Percentiles rank a stretch among this genome's conserved stretches.
Evolutionary conservation across 2,888 invertebrate genomes (phyloP).

Genomic region (Philopedon plagiatum): DNA sequence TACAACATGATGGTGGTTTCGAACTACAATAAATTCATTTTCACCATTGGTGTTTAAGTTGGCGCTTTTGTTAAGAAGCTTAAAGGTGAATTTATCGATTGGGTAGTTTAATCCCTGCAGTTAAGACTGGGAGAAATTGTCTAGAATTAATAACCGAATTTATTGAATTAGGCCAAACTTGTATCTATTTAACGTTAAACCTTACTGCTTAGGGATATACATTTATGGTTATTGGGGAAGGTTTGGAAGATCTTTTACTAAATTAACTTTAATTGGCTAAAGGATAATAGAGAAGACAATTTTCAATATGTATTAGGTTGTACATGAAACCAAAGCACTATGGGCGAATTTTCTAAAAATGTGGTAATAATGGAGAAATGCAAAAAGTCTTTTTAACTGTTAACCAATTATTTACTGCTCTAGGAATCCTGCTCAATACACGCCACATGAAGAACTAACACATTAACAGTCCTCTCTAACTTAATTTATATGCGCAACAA

Average conservation of each 20-base stretch:
- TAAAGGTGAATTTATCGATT: constrained; percentile 38
- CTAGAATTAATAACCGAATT: constrained; percentile 14
- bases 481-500: too few relatives aligned
- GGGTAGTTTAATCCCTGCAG: constrained; percentile 29
- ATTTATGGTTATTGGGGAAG: background rate
- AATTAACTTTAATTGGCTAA: background rate
- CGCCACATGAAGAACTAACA: too few relatives aligned
- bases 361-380: too few relatives aligned
- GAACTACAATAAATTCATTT: constrained; percentile 33
- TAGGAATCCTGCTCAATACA: too few relatives aligned
- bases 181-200: constrained; percentile 12
- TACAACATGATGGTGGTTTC: background rate
- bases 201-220: constrained; percentile 11
- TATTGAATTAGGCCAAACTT: constrained; percentile 12
- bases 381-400: too few relatives aligned
- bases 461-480: too few relatives aligned
- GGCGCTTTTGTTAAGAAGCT: constrained; percentile 35
- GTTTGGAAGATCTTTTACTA: background rate
- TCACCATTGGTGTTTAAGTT: constrained; percentile 28
- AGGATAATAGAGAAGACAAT: too few relatives aligned
- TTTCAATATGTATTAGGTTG: too few relatives aligned
- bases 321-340: too few relatives aligned
- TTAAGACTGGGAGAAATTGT: constrained; percentile 11
- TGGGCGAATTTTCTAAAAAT: too few relatives aligned
- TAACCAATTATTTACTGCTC: too few relatives aligned